Conservation (phyloP, 2,888 invertebrate species). For the Neria commutata region DNA sequence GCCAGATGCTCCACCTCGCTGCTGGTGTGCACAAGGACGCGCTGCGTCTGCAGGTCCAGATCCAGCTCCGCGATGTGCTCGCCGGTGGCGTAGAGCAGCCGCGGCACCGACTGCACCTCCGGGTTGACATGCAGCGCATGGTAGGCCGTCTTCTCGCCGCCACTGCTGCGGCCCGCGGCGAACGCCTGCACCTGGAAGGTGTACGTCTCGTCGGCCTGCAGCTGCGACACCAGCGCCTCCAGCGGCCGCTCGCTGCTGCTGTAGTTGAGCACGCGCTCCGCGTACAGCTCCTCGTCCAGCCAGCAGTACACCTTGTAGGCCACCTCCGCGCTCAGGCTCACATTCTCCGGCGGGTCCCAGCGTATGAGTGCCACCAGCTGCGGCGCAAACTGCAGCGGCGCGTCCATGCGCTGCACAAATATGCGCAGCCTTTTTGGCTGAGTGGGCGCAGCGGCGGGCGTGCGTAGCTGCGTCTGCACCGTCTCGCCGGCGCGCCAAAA, state of each 20-base stretch:
- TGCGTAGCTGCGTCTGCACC: constrained; percentile 69
- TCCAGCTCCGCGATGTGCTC: constrained; percentile 79
- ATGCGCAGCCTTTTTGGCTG: constrained; percentile 75
- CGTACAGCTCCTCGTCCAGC: constrained; percentile 60
- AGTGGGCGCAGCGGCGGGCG: constrained; percentile 82
- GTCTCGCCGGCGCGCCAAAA: constrained; percentile 81
- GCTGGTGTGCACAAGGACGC: constrained; percentile 69
- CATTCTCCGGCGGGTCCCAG: constrained; percentile 77
- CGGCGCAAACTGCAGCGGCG: constrained; percentile 37
- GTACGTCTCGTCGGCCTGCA: constrained; percentile 70
- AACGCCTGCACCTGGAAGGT: constrained; percentile 78
- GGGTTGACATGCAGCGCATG: constrained; percentile 71
- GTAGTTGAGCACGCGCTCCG: constrained; percentile 40
- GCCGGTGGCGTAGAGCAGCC: constrained; percentile 74
- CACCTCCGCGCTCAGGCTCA: constrained; percentile 68
- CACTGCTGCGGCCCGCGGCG: constrained; percentile 71
- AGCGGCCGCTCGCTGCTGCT: constrained; percentile 52
- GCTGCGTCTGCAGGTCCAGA: constrained; percentile 72
- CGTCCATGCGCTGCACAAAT: constrained; percentile 69
- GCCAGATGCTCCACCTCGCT: constrained; percentile 71
- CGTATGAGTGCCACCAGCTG: constrained; percentile 68
- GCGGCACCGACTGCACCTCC: constrained; percentile 79
- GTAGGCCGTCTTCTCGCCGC: constrained; percentile 69
- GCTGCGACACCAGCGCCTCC: constrained; percentile 65
- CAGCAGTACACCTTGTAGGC: constrained; percentile 73